Evolutionary conservation across 2,888 invertebrate genomes (phyloP).

Genomic region (Athalia rosae): DNA sequence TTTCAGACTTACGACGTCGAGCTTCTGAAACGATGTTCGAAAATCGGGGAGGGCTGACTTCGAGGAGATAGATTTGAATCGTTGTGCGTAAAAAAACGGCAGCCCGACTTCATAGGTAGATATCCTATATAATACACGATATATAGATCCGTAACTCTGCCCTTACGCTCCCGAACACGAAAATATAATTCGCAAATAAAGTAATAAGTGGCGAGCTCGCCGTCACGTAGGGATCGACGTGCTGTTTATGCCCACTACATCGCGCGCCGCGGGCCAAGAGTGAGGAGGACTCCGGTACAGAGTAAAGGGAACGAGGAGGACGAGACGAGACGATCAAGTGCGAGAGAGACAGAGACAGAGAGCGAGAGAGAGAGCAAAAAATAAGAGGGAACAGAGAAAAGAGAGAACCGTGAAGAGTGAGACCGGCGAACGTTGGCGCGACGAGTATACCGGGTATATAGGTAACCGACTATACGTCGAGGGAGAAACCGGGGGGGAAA

Average conservation of each 20-base stretch:
- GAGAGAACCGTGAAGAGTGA: not conserved
- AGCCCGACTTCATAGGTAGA: no score
- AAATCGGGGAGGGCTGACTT: no score
- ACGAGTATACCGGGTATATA: not conserved
- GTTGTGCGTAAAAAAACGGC: no score
- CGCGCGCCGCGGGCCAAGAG: not conserved
- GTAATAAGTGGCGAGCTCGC: constrained; percentile 8
- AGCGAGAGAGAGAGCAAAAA: not conserved
- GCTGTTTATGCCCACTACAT: constrained; percentile 13
- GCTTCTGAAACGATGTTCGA: no score
- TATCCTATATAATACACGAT: no score
- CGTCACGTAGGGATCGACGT: constrained; percentile 29
- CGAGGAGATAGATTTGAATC: no score
- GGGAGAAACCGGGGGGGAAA: not conserved
- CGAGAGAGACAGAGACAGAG: not conserved
- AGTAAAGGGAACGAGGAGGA: not conserved
- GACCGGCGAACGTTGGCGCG: constrained; percentile 1
- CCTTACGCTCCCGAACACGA: not conserved
- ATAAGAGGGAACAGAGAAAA: no score
- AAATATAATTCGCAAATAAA: constrained; percentile 41
- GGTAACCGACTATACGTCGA: not conserved
- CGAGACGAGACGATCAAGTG: not conserved
- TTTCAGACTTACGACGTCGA: no score
- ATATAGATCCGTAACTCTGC: not conserved
- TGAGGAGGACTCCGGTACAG: not conserved